Evolutionary conservation across 2,113 vertebrate species (phyloP).

Genomic region (Heterochromis multidens): DNA sequence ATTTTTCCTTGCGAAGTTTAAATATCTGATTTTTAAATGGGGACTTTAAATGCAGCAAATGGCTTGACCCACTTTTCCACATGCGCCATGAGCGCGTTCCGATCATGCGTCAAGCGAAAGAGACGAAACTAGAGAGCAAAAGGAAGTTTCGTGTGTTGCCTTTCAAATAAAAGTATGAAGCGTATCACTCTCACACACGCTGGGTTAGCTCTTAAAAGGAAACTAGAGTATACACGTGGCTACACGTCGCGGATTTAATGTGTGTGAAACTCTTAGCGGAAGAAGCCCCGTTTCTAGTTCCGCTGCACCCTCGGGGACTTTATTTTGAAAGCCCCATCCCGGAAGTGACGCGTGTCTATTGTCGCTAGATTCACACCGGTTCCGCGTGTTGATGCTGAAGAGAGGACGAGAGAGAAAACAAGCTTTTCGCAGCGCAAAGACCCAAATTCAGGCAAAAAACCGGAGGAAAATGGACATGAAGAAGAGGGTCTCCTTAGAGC

Average conservation of each 20-base stretch:
- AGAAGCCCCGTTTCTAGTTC: neutral
- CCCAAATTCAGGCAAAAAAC: neutral
- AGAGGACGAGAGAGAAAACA: conserved; percentile 30
- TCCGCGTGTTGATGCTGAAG: conserved; percentile 61
- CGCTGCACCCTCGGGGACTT: accelerated
- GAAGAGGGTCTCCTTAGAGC: conserved; percentile 67
- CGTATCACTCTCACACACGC: neutral
- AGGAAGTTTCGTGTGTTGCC: accelerated
- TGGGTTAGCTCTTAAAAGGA: neutral
- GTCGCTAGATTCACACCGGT: neutral
- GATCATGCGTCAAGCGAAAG: neutral
- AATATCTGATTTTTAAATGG: neutral
- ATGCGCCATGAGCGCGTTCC: neutral
- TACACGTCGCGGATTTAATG: neutral
- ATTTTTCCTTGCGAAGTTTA: accelerated
- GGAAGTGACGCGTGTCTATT: neutral
- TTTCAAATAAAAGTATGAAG: neutral
- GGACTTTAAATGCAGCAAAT: neutral
- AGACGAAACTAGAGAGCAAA: accelerated
- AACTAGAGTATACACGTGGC: neutral
- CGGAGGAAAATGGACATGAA: conserved; percentile 71
- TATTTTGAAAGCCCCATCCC: neutral
- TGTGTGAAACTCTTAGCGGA: neutral
- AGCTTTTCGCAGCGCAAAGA: neutral
- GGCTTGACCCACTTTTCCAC: conserved; percentile 55